Conservation (phyloP, 2,113 vertebrate species). For the Alectura lathami region DNA sequence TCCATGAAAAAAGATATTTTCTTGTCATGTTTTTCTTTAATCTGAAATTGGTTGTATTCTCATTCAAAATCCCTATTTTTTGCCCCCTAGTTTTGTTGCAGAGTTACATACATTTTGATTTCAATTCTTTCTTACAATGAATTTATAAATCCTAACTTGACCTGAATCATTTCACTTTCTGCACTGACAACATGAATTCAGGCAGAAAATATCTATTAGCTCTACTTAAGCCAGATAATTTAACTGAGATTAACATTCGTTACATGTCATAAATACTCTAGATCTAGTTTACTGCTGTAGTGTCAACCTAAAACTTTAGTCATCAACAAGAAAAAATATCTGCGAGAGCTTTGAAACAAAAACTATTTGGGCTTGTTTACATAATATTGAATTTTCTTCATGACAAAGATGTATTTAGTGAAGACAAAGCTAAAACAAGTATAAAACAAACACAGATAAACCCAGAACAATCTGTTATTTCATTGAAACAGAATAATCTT, state of each 20-base stretch:
- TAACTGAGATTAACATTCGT: neutral
- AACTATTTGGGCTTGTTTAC: accelerated
- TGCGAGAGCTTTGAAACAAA: neutral
- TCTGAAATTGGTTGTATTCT: neutral
- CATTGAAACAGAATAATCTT: neutral
- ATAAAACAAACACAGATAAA: neutral
- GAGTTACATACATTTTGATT: neutral
- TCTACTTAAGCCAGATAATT: neutral
- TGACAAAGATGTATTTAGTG: neutral
- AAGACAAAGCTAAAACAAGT: neutral
- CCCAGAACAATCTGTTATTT: neutral
- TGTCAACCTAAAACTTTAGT: neutral
- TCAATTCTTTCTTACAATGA: neutral
- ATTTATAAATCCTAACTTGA: neutral
- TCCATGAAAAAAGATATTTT: neutral
- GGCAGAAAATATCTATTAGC: neutral
- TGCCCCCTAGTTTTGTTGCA: accelerated
- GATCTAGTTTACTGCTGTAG: neutral
- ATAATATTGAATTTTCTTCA: neutral
- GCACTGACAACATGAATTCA: neutral
- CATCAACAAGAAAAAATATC: neutral
- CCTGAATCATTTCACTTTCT: neutral
- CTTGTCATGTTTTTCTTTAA: neutral
- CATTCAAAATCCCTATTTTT: neutral
- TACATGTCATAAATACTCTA: neutral